Base-by-base conservation (phyloP, 2,113 vertebrate genomes). In the Hemibagrus wyckioides region DNA sequence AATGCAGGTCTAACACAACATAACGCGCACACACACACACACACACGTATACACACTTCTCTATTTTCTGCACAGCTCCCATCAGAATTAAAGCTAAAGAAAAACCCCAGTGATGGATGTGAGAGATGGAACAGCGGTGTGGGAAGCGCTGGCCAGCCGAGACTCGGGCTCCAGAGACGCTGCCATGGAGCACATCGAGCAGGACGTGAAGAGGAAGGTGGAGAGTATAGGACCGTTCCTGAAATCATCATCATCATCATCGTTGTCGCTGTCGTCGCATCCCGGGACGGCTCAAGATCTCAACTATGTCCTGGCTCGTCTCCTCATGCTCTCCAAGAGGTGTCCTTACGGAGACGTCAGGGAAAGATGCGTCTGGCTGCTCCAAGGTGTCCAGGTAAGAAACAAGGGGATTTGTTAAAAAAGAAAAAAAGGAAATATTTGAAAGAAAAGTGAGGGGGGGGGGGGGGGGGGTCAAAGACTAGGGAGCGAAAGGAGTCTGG, bases 241-340 rank as follows among this genome's bases (percentile, higher is more conserved):
- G 15, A 88, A 90, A 0, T 63, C 85, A 19, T 89, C 82, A 21
- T 86, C 59, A 6, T 90, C 80, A 2, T 50, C 90, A 14, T 85
- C 81, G 2, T 17, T 85, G 0, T 67, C 87, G 36, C 87, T 84
- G 57, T 83, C 88, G 41, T 77, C 88, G 39, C 90, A 30, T 77
- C 77, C 33, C 21, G 30, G 41, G n/a, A 28, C 7, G n/a, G 25
- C 88, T n/a, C 59, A 94, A 15, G 96, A 95, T n/a, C 92, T 99
- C 90, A 97, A 96, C 83, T 93, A 93, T 87, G 93, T 94, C 82
- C 94, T 99, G 89, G 96, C 96, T 61, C 97, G 96, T 0, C 93
- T 99, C 83, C 96, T 99, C 77, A 97, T 98, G 97, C 95, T 99
- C 2, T 96, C 98, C 93, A 96, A 93, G 92, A 95, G 96, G 30